Evolutionary conservation across 2,113 vertebrate genomes (phyloP).

Genomic region (Sturnira hondurensis): DNA sequence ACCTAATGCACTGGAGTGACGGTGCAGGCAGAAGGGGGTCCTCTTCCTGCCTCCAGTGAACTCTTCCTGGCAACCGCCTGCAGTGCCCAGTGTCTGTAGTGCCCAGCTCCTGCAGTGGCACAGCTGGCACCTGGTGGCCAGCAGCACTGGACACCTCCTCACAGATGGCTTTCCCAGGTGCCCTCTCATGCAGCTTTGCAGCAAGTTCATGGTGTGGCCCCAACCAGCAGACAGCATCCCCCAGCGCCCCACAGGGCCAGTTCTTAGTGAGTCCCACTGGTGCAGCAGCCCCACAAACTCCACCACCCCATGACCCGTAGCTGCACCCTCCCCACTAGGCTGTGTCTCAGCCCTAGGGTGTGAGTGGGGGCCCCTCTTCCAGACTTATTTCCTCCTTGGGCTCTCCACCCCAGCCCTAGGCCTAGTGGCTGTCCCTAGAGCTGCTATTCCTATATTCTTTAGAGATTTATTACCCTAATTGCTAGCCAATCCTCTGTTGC

Average conservation of each 20-base stretch:
- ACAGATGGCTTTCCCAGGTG: background rate
- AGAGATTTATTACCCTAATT: background rate
- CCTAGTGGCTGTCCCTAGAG: background rate
- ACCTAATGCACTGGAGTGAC: background rate
- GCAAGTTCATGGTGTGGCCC: background rate
- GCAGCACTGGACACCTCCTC: too few species aligned
- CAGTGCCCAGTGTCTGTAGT: background rate
- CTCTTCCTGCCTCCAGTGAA: background rate
- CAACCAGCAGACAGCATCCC: background rate
- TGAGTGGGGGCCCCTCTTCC: background rate
- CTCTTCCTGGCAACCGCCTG: accelerated
- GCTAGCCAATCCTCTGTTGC: background rate
- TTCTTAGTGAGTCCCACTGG: background rate
- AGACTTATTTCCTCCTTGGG: background rate
- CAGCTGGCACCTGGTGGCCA: background rate
- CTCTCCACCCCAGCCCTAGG: background rate
- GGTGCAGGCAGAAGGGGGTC: too few species aligned
- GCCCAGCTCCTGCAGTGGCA: background rate
- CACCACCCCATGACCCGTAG: background rate
- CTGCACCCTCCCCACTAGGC: too few species aligned
- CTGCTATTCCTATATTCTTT: background rate
- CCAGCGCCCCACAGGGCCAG: background rate
- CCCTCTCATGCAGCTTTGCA: background rate
- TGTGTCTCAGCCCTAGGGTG: background rate
- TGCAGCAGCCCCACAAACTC: background rate